Evolutionary conservation across 2,888 invertebrate species (phyloP), one percentile per base, ranked within the genome.

Genomic region (Ormyrus labotus): DNA sequence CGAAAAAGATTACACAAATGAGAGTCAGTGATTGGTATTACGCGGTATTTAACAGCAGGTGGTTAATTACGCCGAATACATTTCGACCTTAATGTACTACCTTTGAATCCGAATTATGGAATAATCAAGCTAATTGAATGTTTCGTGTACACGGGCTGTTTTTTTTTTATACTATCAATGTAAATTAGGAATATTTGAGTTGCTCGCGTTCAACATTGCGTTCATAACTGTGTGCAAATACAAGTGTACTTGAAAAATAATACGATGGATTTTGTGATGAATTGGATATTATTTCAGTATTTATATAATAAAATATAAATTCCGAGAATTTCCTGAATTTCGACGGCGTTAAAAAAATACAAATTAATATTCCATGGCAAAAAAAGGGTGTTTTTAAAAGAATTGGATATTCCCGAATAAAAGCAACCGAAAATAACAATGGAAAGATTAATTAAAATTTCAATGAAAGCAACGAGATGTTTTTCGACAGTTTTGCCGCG

Each of bases 21-120:
- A 80, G 65, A 60, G 58, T 51, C 48, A 58, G 51, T 75, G 48
- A 79, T 74, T 69, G 64, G 68, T 57, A 67, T 67, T 67, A 63
- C 63, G 55, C 60, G 58, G 64, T 65, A 74, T 74, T 64, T 68
- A 58, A 34, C 51, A 53, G 13, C 51, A 47, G 45, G 13, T 45
- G 47, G 13, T 65, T 65, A 58, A 65, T 76, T 57, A 61, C 61
- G 65, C 57, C 19, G 71, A 71, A 60, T 67, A 50, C 50, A 61
- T 67, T 69, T 63, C n/a, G 19, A 19, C 4, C 4, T 34, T 4
- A 34, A 4, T 34, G 2, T 34, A 34, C 34, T 34, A 4, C 34
- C 34, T 7, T 50, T 13, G 19, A 1, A 55, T 11, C 13, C 45
- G 19, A 1, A 55, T 11, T 34, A 6, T 34, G 6, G 13, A 57